Conservation (phyloP, 2,113 vertebrate species). For the Anthoscopus minutus region DNA sequence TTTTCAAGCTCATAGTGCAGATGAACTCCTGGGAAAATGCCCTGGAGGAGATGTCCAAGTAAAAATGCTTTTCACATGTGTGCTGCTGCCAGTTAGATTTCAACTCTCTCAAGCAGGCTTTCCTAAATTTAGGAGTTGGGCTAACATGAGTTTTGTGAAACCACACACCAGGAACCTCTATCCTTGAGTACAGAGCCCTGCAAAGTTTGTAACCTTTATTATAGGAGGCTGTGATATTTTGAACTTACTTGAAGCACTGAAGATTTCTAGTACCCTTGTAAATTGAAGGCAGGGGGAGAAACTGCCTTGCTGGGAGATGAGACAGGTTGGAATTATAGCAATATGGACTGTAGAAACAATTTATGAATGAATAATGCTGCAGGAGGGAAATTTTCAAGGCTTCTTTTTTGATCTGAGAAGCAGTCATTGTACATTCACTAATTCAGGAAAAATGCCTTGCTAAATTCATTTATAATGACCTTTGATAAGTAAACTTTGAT, state of each 20-base stretch:
- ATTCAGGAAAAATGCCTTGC: background rate
- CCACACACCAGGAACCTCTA: background rate
- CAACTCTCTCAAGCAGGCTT: background rate
- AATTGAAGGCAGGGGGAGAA: background rate
- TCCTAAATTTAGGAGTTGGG: background rate
- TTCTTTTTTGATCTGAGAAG: background rate
- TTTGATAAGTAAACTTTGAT: background rate
- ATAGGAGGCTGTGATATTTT: background rate
- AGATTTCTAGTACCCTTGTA: background rate
- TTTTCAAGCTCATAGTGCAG: background rate
- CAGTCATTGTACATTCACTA: background rate
- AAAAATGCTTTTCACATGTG: background rate
- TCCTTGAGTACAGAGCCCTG: background rate
- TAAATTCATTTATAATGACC: background rate
- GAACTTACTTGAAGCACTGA: background rate
- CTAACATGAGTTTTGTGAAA: background rate
- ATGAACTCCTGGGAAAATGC: background rate
- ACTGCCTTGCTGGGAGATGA: background rate
- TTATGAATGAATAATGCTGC: background rate
- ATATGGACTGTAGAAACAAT: background rate
- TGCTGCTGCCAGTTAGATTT: background rate
- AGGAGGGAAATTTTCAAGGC: background rate
- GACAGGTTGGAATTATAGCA: background rate
- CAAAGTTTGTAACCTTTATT: background rate
- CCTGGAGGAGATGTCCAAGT: background rate